Base-by-base conservation (phyloP, 2,113 vertebrate species). In the Pelecanus crispus region DNA sequence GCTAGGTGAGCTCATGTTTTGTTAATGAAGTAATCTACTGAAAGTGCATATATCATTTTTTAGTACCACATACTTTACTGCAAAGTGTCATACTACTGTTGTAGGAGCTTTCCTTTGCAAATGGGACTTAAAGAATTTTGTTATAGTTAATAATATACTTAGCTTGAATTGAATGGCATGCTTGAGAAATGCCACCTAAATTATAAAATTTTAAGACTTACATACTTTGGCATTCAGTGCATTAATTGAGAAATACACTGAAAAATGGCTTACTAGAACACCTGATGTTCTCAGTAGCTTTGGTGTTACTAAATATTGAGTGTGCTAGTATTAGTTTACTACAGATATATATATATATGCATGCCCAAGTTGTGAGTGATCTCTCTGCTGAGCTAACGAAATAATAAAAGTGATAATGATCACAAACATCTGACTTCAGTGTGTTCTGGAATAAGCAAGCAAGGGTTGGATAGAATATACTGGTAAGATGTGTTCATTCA, bases 1-100 rank as follows among this genome's bases (percentile, higher is more conserved):
- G 47, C 91, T 96, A 95, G 97, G 95, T 96, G 97, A 97, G 89
- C 97, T 97, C 94, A 95, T 97, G 97, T 96, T 97, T 95, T 82
- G 97, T 90, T 97, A 97, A 92, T 96, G 95, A 97, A 94, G 92
- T 96, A 95, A 95, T 97, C 91, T 85, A 56, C 86, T 75, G 38
- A 75, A 97, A 89, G 89, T 45, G 31, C 74, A 90, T 95, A 70
- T 89, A 96, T 96, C 78, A 87, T 83, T 95, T 95, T 91, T 93
- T 91, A 91, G 86, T 85, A 80, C 81, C 59, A 70, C 73, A 77
- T 89, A 96, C 66, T 94, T 94, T 80, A 32, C 83, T 79, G 65
- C 34, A 47, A 53, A 95, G 78, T 85, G 70, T 92, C 2, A 1
- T 61, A 17, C 77, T 91, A 38, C 50, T 84, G 59, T 67, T 95